phyloP scores from a whole-genome alignment of 2,797 vertebrate genomes.

The Ctenopoma multispine region DNA sequence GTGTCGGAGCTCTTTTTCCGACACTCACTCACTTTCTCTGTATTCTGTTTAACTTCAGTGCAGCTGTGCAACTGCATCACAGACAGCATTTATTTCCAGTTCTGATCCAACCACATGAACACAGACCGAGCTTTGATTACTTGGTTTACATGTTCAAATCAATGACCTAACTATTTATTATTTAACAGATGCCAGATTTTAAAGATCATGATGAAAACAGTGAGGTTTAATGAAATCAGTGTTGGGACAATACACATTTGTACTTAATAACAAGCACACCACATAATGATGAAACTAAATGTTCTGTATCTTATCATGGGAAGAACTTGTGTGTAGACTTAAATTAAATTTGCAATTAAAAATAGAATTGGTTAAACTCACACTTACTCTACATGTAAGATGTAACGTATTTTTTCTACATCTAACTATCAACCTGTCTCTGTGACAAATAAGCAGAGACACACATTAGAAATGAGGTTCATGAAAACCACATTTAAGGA shows the following conservation, averaged over 20 bases:
- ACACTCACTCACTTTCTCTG: slow-evolving; percentile 45
- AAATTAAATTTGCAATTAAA: not conserved
- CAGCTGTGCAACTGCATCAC: slow-evolving; percentile 76
- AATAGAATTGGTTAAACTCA: slow-evolving; percentile 1
- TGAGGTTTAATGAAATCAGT: not conserved
- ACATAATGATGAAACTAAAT: not conserved
- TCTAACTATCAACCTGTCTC: slow-evolving; percentile 1
- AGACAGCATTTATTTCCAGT: slow-evolving; percentile 56
- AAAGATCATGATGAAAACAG: not conserved
- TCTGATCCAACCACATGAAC: slow-evolving; percentile 55
- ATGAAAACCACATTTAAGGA: slow-evolving; percentile 8
- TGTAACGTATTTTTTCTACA: not conserved
- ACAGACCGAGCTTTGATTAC: slow-evolving; percentile 36
- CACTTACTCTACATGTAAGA: not conserved
- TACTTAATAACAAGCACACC: not conserved
- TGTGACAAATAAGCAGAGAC: slow-evolving; percentile 12
- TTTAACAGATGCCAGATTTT: not conserved
- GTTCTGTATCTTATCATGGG: not conserved
- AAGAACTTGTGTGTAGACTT: not conserved
- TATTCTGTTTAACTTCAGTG: slow-evolving; percentile 65
- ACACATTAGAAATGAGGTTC: slow-evolving; percentile 3
- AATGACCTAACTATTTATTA: not conserved
- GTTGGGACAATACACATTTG: not conserved
- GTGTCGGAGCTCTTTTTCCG: slow-evolving; percentile 66
- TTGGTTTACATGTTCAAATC: slow-evolving; percentile 28